Percentiles rank a stretch among this genome's conserved stretches.
These are phyloP conservation scores for Hydrophis major DNA, from an alignment of 2,797 vertebrate genomes.

Conservation along the genomic window DNA sequence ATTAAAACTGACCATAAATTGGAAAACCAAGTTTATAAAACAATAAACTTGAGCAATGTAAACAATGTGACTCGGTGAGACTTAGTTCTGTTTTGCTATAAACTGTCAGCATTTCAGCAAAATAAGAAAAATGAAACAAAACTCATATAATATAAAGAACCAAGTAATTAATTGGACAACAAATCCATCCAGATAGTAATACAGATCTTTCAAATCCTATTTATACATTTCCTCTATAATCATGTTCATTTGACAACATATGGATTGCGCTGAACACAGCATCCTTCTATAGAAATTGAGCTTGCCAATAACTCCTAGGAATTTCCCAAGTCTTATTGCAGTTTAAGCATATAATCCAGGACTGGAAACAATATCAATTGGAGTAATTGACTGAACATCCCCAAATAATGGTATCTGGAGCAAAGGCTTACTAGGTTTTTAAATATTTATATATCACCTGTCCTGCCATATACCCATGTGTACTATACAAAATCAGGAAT, in stretches of 20 bases:
- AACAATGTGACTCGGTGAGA: neutral
- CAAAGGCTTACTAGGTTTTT: neutral
- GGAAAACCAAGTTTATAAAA: constrained; percentile 23
- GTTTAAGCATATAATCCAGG: neutral
- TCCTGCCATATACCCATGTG: neutral
- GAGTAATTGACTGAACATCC: neutral
- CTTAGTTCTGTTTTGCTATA: neutral
- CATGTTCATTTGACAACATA: neutral
- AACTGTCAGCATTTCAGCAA: neutral
- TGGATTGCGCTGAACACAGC: neutral
- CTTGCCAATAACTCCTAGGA: neutral
- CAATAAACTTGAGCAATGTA: constrained; percentile 13
- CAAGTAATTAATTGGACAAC: neutral
- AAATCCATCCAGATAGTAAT: neutral
- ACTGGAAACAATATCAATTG: neutral
- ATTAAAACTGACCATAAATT: constrained; percentile 29
- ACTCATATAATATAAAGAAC: neutral
- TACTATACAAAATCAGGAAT: neutral
- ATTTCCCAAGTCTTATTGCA: neutral
- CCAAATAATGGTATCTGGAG: neutral
- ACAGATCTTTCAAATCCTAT: neutral
- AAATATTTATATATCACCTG: neutral
- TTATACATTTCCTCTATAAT: neutral
- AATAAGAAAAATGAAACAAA: neutral
- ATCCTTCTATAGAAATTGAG: neutral